Evolutionary conservation across 2,888 invertebrate genomes (phyloP).

Genomic region (Germaria angustata): DNA sequence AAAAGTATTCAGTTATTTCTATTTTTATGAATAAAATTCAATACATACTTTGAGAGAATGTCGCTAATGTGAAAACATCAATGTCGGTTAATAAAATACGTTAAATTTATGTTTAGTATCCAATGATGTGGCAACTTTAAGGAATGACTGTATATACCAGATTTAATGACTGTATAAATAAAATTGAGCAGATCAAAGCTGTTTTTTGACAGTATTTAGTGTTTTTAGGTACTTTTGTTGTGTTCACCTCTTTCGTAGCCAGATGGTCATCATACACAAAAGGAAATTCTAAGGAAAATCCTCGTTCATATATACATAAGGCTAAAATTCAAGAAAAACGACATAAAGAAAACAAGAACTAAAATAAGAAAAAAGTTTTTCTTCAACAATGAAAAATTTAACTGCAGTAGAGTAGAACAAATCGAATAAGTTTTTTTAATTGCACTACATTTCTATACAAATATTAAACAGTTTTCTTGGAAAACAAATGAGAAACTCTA

Average conservation of each 20-base stretch:
- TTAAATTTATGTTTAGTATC: no score
- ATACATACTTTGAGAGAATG: no score
- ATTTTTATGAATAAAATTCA: no score
- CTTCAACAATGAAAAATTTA: constrained; percentile 22
- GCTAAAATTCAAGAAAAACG: constrained; percentile 1
- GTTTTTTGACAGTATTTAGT: constrained; percentile 12
- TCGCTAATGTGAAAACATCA: no score
- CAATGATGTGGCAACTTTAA: not conserved
- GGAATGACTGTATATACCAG: not conserved
- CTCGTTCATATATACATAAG: not conserved
- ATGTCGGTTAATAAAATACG: no score
- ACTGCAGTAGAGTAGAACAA: constrained; percentile 8
- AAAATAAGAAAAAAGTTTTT: constrained; percentile 4
- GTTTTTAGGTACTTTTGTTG: constrained; percentile 3
- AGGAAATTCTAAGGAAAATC: constrained; percentile 41
- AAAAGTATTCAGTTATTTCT: no score
- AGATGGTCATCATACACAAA: constrained; percentile 15
- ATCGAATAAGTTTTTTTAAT: not conserved
- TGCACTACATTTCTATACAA: constrained; percentile 17
- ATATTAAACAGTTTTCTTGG: not conserved
- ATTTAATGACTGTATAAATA: not conserved
- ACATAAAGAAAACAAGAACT: constrained; percentile 26
- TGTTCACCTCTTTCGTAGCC: constrained; percentile 18
- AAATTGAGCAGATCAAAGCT: not conserved
- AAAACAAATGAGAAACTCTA: not conserved